phyloP scores from a whole-genome alignment of 2,888 invertebrate genomes.

The Xestia rhomboidea region DNA sequence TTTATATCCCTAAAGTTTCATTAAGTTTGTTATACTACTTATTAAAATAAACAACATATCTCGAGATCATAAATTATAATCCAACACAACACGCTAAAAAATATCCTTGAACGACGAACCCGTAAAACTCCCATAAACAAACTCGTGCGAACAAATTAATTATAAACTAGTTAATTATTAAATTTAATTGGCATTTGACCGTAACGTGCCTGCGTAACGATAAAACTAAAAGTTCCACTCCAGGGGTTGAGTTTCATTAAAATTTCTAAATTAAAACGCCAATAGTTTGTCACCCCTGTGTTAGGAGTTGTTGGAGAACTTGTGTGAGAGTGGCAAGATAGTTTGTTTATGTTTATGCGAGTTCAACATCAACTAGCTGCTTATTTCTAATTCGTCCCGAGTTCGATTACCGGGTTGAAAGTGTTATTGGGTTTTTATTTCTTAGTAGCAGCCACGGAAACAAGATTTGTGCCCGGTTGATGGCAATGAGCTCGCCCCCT shows the following conservation, averaged over 20 bases:
- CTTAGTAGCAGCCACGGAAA: no score
- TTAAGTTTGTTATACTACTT: no score
- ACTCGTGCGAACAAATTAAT: constrained; percentile 57
- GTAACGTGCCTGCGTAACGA: constrained; percentile 54
- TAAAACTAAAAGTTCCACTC: constrained; percentile 60
- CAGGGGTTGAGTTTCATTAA: constrained; percentile 70
- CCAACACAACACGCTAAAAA: not conserved
- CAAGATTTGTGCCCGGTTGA: no score
- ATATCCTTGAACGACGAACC: not conserved
- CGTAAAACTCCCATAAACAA: constrained; percentile 39
- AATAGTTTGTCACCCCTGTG: constrained; percentile 65
- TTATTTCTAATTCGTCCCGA: no score
- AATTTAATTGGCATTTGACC: constrained; percentile 62
- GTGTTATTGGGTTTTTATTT: no score
- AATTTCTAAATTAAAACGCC: constrained; percentile 73
- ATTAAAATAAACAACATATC: not conserved
- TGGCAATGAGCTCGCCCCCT: no score
- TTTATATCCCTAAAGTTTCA: no score
- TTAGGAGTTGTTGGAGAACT: constrained; percentile 18
- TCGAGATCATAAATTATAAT: constrained; percentile 19
- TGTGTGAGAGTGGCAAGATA: not conserved
- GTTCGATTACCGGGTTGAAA: no score
- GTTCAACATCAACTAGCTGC: not conserved
- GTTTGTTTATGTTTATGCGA: not conserved
- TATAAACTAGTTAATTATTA: constrained; percentile 64